Conservation (phyloP, 2,888 invertebrate species). For the Acronicta leporina region DNA sequence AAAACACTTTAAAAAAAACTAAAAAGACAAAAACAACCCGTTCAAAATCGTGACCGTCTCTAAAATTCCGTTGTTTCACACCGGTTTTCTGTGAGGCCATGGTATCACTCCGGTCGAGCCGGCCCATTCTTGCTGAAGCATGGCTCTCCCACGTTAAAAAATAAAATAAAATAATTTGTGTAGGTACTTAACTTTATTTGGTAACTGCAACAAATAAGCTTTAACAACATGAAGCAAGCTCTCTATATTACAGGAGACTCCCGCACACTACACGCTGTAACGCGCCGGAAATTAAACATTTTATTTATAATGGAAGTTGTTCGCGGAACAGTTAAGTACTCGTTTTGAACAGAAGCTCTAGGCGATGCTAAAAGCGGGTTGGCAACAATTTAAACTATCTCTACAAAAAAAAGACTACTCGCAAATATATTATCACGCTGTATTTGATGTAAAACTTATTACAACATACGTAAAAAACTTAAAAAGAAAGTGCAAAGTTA, state of each 20-base stretch:
- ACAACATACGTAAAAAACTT: constrained; percentile 77
- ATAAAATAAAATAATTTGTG: constrained; percentile 68
- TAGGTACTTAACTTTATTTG: constrained; percentile 86
- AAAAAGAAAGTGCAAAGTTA: constrained; percentile 77
- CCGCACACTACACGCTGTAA: constrained; percentile 12
- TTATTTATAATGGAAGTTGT: constrained; percentile 41
- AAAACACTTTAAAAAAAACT: too few species aligned
- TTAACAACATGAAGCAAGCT: constrained; percentile 73
- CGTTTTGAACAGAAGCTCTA: constrained; percentile 72
- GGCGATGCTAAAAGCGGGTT: constrained; percentile 80
- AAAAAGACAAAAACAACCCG: too few species aligned
- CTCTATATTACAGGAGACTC: constrained; percentile 59
- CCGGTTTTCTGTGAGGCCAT: too few species aligned
- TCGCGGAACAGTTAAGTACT: constrained; percentile 51
- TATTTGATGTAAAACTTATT: constrained; percentile 83
- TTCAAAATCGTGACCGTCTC: too few species aligned
- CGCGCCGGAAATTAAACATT: constrained; percentile 11
- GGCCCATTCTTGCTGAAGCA: too few species aligned
- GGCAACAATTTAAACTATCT: constrained; percentile 66
- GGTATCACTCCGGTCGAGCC: too few species aligned
- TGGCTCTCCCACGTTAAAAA: too few species aligned
- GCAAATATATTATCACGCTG: constrained; percentile 82
- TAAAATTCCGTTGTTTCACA: too few species aligned
- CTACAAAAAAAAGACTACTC: constrained; percentile 73
- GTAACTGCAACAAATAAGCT: constrained; percentile 84